phyloP scores from a whole-genome alignment of 1,140 invertebrate genomes.

The Scaptomyza hsui region DNA sequence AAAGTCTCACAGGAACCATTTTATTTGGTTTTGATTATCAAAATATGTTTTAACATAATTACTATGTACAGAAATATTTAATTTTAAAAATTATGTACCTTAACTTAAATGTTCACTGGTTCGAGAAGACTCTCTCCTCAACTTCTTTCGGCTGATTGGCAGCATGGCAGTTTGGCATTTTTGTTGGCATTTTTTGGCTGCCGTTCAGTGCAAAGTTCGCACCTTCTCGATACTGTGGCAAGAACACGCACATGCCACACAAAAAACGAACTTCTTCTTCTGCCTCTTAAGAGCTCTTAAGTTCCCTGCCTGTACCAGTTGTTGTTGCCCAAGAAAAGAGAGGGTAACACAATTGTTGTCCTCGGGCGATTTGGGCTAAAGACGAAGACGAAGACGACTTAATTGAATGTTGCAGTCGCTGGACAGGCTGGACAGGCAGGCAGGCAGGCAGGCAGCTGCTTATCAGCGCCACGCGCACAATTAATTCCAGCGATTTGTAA shows the following conservation, averaged over 20 bases:
- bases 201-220: conserved; percentile 53
- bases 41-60: too few species aligned
- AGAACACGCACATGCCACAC: conserved; percentile 24
- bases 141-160: conserved; percentile 22
- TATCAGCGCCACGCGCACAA: conserved; percentile 57
- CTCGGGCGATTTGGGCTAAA: neutral
- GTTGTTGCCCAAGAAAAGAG: neutral
- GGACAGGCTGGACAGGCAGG: too few species aligned
- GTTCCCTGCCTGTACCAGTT: neutral
- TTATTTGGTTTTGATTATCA: neutral
- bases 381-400: conserved; percentile 31
- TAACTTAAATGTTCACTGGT: neutral
- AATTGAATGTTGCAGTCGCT: conserved; percentile 42
- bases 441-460: conserved; percentile 50
- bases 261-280: neutral
- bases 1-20: too few species aligned
- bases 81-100: too few species aligned
- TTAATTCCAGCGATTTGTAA: conserved; percentile 65
- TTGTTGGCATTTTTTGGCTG: conserved; percentile 67
- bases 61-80: too few species aligned
- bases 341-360: conserved; percentile 15
- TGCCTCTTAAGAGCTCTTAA: too few species aligned
- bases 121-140: too few species aligned
- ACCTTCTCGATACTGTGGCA: conserved; percentile 31
- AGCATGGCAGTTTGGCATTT: too few species aligned